Conservation (phyloP, 2,797 vertebrate species). For the Rhinella marina region DNA sequence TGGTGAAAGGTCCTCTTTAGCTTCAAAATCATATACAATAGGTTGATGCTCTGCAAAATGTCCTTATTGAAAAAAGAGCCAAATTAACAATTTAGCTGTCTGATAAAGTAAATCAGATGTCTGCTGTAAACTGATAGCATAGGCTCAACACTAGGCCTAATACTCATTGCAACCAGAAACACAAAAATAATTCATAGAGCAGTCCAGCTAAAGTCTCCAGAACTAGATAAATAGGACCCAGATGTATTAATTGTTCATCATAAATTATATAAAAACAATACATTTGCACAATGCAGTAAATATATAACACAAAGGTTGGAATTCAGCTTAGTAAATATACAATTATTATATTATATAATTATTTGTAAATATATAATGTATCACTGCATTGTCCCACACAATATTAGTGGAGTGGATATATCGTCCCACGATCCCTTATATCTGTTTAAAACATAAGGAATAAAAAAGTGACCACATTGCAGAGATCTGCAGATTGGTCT, state of each 20-base stretch:
- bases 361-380: not conserved
- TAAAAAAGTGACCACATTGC: not conserved
- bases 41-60: not conserved
- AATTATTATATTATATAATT: too few relatives aligned
- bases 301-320: too few relatives aligned
- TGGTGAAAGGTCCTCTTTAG: too few relatives aligned
- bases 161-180: not conserved
- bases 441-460: not conserved
- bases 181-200: not conserved
- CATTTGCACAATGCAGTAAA: too few relatives aligned
- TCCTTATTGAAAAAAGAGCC: not conserved
- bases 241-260: not conserved
- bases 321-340: not conserved
- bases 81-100: not conserved
- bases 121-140: not conserved
- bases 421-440: not conserved
- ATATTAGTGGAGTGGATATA: not conserved
- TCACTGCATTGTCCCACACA: not conserved
- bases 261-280: not conserved
- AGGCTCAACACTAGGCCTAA: not conserved
- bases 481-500: not conserved
- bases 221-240: not conserved
- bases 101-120: not conserved
- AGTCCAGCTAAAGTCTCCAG: not conserved
- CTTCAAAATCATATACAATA: not conserved